Percentiles rank a stretch among this genome's conserved stretches.
Evolutionary conservation across 2,113 vertebrate genomes (phyloP).

Genomic region (Pipra filicauda): DNA sequence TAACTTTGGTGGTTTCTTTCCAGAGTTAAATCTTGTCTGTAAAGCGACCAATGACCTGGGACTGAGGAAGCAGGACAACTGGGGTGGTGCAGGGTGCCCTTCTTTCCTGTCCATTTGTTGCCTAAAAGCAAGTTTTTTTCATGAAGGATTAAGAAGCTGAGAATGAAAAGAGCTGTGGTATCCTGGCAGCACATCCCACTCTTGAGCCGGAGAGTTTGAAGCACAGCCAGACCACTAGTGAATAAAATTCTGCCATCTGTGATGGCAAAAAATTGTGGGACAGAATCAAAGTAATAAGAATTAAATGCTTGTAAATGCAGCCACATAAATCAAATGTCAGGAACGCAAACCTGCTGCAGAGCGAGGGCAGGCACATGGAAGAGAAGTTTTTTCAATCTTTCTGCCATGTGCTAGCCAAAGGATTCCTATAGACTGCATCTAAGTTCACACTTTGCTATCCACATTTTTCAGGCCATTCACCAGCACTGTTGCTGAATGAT

Average conservation of each 20-base stretch:
- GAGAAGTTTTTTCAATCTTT: background rate
- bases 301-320: background rate
- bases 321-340: background rate
- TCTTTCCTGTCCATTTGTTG: background rate
- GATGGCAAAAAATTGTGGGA: background rate
- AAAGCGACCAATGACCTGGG: background rate
- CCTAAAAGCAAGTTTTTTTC: background rate
- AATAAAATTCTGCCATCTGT: slow-evolving; percentile 55
- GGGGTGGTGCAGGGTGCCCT: background rate
- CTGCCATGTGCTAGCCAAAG: background rate
- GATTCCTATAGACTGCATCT: background rate
- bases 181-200: slow-evolving; percentile 27
- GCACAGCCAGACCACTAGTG: background rate
- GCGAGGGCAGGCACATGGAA: background rate
- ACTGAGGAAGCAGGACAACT: background rate
- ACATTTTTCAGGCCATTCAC: background rate
- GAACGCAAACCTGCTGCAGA: background rate
- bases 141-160: slow-evolving; percentile 16
- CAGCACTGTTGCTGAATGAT: background rate
- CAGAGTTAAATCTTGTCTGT: background rate
- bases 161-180: background rate
- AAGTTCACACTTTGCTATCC: background rate
- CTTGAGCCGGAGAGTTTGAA: slow-evolving; percentile 27
- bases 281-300: background rate
- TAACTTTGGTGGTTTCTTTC: background rate